Evolutionary conservation across 2,113 vertebrate genomes (phyloP).

Genomic region (Verasper variegatus): DNA sequence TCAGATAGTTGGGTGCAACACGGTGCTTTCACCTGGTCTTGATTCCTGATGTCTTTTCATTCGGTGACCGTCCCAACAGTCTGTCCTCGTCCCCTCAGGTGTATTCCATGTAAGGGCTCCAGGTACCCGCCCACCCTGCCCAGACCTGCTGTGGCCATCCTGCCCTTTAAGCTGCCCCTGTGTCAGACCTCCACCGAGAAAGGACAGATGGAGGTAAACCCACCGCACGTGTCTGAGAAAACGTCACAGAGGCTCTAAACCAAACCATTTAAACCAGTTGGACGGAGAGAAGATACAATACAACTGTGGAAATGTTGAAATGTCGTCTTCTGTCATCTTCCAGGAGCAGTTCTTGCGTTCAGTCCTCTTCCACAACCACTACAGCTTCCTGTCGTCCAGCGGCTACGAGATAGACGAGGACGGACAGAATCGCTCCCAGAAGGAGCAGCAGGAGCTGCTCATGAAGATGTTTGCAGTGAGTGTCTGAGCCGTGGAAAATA

Average conservation of each 20-base stretch:
- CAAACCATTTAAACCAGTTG: too few relatives aligned
- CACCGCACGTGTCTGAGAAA: background rate
- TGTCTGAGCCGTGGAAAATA: conserved; percentile 23
- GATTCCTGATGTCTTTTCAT: too few relatives aligned
- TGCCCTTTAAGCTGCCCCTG: conserved; percentile 91
- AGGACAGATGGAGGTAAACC: conserved; percentile 95
- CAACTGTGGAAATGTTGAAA: too few relatives aligned
- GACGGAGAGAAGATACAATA: too few relatives aligned
- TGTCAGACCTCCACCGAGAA: conserved; percentile 95
- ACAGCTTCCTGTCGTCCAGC: conserved; percentile 88
- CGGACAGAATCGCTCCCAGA: conserved; percentile 82
- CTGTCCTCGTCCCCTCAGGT: conserved; percentile 79
- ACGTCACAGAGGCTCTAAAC: too few relatives aligned
- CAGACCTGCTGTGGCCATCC: conserved; percentile 90
- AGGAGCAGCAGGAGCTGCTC: conserved; percentile 93
- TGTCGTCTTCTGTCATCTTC: conserved; percentile 10
- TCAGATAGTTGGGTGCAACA: too few relatives aligned
- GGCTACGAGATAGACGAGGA: conserved; percentile 90
- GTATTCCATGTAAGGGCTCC: conserved; percentile 96
- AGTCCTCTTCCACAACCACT: conserved; percentile 88
- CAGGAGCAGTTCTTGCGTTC: conserved; percentile 98
- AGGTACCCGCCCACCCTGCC: conserved; percentile 94
- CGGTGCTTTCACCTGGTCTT: too few relatives aligned
- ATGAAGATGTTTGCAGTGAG: conserved; percentile 99
- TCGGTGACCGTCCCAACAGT: too few relatives aligned